Conservation (phyloP, 2,113 vertebrate genomes). For the Plotosus lineatus region DNA sequence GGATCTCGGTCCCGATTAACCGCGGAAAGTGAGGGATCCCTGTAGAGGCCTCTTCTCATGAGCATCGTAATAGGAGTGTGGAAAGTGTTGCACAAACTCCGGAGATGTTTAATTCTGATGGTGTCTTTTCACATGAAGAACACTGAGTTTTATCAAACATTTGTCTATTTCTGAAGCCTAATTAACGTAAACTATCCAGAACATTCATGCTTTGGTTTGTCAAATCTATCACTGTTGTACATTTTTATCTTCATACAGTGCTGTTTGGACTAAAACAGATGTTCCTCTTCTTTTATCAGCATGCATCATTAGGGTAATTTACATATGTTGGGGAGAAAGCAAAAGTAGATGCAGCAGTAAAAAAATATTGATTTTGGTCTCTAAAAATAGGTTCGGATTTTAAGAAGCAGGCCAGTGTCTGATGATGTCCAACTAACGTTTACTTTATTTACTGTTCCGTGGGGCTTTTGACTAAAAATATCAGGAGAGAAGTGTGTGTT, state of each 20-base stretch:
- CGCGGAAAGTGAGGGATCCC: no score
- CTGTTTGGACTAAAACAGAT: conserved; percentile 72
- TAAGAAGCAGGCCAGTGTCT: not conserved
- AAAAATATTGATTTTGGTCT: conserved; percentile 62
- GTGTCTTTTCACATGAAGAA: not conserved
- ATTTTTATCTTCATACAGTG: conserved; percentile 66
- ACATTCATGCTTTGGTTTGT: conserved; percentile 59
- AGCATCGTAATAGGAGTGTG: not conserved
- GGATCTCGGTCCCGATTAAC: no score
- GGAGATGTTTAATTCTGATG: not conserved
- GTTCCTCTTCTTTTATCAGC: conserved; percentile 75
- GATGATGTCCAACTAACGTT: not conserved
- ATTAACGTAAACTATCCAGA: not conserved
- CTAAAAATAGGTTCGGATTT: not conserved
- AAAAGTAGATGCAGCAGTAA: conserved; percentile 50
- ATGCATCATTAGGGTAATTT: conserved; percentile 77
- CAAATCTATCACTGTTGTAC: conserved; percentile 67
- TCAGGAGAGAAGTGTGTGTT: not conserved
- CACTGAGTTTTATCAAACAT: conserved; percentile 2
- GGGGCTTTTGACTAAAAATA: not conserved
- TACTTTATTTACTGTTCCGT: conserved; percentile 5
- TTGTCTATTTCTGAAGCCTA: conserved; percentile 7
- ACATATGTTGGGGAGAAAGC: conserved; percentile 69
- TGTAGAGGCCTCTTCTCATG: not conserved
- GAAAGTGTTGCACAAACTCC: not conserved